Conservation (phyloP, 2,888 invertebrate species). For the Ennomos erosarius region DNA sequence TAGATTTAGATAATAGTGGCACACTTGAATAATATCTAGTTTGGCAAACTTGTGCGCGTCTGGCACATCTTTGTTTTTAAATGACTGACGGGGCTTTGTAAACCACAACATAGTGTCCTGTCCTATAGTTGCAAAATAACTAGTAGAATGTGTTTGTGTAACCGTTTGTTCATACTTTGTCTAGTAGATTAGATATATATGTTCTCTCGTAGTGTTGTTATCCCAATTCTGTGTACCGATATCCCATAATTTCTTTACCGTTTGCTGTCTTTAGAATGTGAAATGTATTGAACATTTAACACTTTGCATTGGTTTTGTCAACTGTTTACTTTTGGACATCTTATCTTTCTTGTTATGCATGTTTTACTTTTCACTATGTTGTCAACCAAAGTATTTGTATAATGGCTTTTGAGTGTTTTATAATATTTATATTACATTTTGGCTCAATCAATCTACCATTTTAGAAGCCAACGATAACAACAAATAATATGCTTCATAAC, state of each 20-base stretch:
- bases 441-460: constrained; percentile 75
- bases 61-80: constrained; percentile 66
- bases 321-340: constrained; percentile 39
- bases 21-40: constrained; percentile 69
- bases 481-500: constrained; percentile 66
- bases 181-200: constrained; percentile 65
- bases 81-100: constrained; percentile 74
- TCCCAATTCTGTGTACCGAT: constrained; percentile 56
- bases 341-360: constrained; percentile 50
- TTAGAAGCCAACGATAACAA: constrained; percentile 69
- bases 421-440: constrained; percentile 75
- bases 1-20: constrained; percentile 68
- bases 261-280: constrained; percentile 47
- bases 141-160: constrained; percentile 68
- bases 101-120: constrained; percentile 79
- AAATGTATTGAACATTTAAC: constrained; percentile 36
- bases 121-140: constrained; percentile 84
- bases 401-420: constrained; percentile 41
- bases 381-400: constrained; percentile 39
- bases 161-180: constrained; percentile 59
- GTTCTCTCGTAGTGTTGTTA: constrained; percentile 64
- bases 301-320: constrained; percentile 44
- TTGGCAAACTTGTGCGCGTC: constrained; percentile 64
- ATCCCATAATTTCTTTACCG: constrained; percentile 53
- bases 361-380: constrained; percentile 37